A percentile compares a stretch with the other conserved stretches of the same genome.
phyloP scores from a whole-genome alignment of 2,797 vertebrate species.

The Amblyopsis hoosieri region DNA sequence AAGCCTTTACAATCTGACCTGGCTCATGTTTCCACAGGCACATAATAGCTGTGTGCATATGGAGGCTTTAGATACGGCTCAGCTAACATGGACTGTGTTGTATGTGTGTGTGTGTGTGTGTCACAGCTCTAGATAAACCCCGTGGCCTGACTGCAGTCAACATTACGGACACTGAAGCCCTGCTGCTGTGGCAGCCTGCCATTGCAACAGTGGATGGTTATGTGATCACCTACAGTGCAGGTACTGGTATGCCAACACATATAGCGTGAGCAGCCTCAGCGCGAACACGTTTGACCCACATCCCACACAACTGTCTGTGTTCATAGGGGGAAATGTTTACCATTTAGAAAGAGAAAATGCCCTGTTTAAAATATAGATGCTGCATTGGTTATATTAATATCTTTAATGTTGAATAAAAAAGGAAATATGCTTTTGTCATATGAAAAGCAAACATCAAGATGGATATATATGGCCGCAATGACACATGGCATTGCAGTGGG shows the following conservation, averaged over 20 bases:
- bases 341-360: too few species aligned
- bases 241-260: slow-evolving; percentile 75
- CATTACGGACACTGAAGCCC: slow-evolving; percentile 87
- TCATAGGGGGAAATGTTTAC: too few species aligned
- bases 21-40: not conserved
- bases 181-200: slow-evolving; percentile 92
- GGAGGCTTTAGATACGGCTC: not conserved
- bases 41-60: not conserved
- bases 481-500: too few species aligned
- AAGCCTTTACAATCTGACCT: not conserved
- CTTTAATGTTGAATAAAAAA: too few species aligned
- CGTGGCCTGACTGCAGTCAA: slow-evolving; percentile 87
- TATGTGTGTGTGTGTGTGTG: slow-evolving; percentile 36
- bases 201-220: slow-evolving; percentile 93
- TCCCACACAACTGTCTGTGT: too few species aligned
- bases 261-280: not conserved
- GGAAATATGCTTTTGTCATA: too few species aligned
- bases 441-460: too few species aligned
- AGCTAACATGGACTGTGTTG: not conserved
- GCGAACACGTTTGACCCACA: not conserved
- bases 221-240: slow-evolving; percentile 87
- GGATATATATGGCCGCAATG: too few species aligned
- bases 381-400: too few species aligned
- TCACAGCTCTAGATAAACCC: slow-evolving; percentile 89
- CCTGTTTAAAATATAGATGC: too few species aligned